These are phyloP conservation scores for Ephialtes manifestator DNA, from an alignment of 2,888 invertebrate genomes.

Conservation along the genomic window DNA sequence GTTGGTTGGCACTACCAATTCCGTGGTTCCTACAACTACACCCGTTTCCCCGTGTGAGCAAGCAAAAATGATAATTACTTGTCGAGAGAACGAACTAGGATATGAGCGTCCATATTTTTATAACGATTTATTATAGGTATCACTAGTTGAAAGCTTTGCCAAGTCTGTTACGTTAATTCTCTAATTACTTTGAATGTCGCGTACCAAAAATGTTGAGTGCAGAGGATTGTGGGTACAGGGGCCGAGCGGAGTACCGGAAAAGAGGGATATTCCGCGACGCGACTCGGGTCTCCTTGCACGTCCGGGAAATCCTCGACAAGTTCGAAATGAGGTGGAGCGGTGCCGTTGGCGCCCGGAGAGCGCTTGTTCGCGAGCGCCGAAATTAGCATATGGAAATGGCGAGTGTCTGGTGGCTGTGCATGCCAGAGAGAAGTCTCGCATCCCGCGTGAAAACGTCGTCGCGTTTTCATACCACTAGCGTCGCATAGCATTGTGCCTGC, in stretches of 20 bases:
- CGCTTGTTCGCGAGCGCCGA: constrained; percentile 67
- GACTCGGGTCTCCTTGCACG: constrained; percentile 53
- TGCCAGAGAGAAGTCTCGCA: background rate
- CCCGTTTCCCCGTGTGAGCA: no score
- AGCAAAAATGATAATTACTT: no score
- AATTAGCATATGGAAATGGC: constrained; percentile 70
- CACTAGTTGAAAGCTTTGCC: constrained; percentile 56
- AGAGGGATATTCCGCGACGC: constrained; percentile 32
- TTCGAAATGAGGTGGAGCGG: constrained; percentile 74
- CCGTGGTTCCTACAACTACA: no score
- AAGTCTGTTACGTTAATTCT: constrained; percentile 62
- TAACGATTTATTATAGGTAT: background rate
- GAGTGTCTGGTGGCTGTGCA: constrained; percentile 61
- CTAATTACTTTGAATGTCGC: constrained; percentile 64
- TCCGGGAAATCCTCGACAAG: constrained; percentile 69
- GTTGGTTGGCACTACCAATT: no score
- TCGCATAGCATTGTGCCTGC: background rate
- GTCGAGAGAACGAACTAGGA: no score
- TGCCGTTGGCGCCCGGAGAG: constrained; percentile 56
- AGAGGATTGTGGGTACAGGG: constrained; percentile 11
- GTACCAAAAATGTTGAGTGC: constrained; percentile 58
- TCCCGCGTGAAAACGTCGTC: constrained; percentile 48
- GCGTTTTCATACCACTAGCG: background rate
- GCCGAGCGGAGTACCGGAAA: constrained; percentile 40
- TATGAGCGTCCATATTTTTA: no score